Conservation (phyloP, 2,113 vertebrate species). For the Cyanoramphus novaezelandiae region DNA sequence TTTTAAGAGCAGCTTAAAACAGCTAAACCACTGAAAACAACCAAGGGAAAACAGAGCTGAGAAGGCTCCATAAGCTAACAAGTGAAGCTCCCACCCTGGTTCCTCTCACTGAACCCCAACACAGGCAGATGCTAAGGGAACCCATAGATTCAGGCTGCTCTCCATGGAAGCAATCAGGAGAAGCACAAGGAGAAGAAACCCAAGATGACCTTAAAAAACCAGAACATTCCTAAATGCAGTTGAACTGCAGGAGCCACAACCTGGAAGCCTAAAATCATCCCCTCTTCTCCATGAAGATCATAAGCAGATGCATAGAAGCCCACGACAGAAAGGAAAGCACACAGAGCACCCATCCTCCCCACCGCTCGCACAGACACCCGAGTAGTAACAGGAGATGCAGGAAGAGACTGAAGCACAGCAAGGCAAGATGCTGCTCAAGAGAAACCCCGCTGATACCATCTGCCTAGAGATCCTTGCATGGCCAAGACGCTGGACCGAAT, state of each 20-base stretch:
- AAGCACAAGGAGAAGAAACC: neutral
- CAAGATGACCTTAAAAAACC: fast-evolving
- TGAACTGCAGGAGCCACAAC: neutral
- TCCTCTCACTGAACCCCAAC: neutral
- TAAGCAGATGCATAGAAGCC: neutral
- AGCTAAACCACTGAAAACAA: neutral
- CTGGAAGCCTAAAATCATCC: neutral
- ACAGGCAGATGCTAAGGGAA: neutral
- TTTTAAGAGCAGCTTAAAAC: neutral
- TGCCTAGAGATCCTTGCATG: neutral
- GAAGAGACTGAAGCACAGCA: neutral
- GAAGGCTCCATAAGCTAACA: neutral
- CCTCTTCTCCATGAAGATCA: neutral
- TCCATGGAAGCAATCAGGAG: neutral
- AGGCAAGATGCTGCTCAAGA: neutral
- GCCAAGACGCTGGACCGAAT: neutral
- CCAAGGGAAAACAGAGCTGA: neutral
- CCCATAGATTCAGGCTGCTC: neutral
- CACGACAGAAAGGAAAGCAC: neutral
- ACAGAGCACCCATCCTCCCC: neutral
- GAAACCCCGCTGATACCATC: neutral
- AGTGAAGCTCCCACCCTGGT: neutral
- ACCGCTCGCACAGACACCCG: neutral
- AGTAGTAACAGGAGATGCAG: neutral
- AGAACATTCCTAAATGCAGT: neutral